Percentiles rank a stretch among this genome's conserved stretches.
Evolutionary conservation across 2,888 invertebrate species (phyloP).

Genomic region (Clusia tigrina): DNA sequence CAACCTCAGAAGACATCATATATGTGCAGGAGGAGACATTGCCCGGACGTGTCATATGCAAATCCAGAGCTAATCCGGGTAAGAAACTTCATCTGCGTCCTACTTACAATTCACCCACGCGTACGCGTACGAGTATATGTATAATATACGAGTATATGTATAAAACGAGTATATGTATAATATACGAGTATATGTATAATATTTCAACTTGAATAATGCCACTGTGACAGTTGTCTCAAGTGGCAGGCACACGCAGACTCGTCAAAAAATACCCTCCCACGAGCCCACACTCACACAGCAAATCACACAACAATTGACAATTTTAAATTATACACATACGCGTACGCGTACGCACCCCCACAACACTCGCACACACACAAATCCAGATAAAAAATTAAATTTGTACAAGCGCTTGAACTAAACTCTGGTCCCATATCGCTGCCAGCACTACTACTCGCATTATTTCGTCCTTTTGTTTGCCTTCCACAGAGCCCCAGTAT

Average conservation of each 20-base stretch:
- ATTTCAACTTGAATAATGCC: slow-evolving; percentile 1
- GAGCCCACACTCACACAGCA: no score
- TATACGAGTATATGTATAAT: not conserved
- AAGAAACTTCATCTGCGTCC: no score
- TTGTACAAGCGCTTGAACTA: no score
- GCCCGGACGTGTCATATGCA: slow-evolving; percentile 67
- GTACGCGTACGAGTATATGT: no score
- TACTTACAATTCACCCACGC: no score
- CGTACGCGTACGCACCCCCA: not conserved
- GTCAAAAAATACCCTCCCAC: no score
- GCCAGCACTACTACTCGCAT: slow-evolving; percentile 14
- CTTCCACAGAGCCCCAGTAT: slow-evolving; percentile 60
- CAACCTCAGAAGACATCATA: slow-evolving; percentile 68
- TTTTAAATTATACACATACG: slow-evolving; percentile 16
- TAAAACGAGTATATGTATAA: no score
- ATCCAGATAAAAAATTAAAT: not conserved
- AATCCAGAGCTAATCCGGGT: slow-evolving; percentile 67
- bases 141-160: no score
- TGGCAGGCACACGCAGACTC: not conserved
- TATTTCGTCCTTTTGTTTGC: slow-evolving; percentile 17
- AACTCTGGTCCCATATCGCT: not conserved
- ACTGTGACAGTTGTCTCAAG: slow-evolving; percentile 6
- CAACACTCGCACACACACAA: not conserved
- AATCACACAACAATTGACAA: no score
- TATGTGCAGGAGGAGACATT: slow-evolving; percentile 66